phyloP scores from a whole-genome alignment of 2,888 invertebrate species.

The Microplitis manilae region DNA sequence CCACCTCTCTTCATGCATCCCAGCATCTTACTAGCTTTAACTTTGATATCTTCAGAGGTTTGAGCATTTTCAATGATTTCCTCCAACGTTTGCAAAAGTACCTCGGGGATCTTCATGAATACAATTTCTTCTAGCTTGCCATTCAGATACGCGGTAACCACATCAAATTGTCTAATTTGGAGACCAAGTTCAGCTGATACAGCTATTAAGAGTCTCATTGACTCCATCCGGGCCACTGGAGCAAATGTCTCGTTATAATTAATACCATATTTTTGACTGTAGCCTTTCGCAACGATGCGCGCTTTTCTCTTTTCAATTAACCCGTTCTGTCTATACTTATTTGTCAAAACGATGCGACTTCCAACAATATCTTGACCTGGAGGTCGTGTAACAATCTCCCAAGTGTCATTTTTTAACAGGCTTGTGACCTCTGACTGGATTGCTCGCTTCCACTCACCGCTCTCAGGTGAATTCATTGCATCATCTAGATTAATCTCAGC shows the following conservation, averaged over 20 bases:
- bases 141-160: not conserved
- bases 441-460: constrained; percentile 27
- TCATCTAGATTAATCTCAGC: constrained; percentile 28
- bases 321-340: constrained; percentile 34
- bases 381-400: constrained; percentile 7
- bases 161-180: not conserved
- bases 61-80: not conserved
- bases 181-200: constrained; percentile 3
- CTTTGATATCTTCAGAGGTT: not conserved
- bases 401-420: constrained; percentile 34
- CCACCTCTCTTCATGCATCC: not conserved
- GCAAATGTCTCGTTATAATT: constrained; percentile 39
- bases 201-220: constrained; percentile 19
- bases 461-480: constrained; percentile 22
- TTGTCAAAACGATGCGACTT: constrained; percentile 34
- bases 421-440: constrained; percentile 27
- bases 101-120: constrained; percentile 17
- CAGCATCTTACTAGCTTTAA: not conserved
- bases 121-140: constrained; percentile 19
- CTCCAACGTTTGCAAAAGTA: not conserved
- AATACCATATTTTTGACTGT: constrained; percentile 24
- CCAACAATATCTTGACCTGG: constrained; percentile 21
- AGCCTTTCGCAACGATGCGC: constrained; percentile 33
- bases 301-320: constrained; percentile 32
- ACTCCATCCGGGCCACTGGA: constrained; percentile 32